Base-by-base conservation (phyloP, 2,888 invertebrate species). In the Nineta flava region DNA sequence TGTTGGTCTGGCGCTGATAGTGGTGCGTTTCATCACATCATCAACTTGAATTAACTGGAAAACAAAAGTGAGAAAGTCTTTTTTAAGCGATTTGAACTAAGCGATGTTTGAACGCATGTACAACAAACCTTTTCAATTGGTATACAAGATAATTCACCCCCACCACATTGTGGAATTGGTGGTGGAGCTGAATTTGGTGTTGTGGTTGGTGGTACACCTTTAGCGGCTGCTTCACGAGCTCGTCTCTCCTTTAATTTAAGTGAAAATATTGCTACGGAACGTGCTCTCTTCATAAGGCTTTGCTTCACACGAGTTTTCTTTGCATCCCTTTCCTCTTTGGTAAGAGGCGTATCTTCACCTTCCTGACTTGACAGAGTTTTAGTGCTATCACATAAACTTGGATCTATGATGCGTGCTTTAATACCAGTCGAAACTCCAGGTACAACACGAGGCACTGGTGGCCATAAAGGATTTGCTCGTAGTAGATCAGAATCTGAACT, bases 181-280 rank as follows among this genome's bases (percentile, higher is more conserved):
- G 65, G 64, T 32, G 64, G 57, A 32, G 65, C 60, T 26, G 67
- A 59, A 4, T 65, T 63, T 4, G 67, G 65, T 4, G 66, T 65
- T 3, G 71, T 61, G 56, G 69, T 53, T 59, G 65, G 71, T 59
- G 65, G 71, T 19, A 73, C 73, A 52, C 76, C 78, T 52, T 76
- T 76, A 26, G 79, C 79, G 51, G 80, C 81, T 0, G 87, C 87
- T 60, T 87, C 87, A 31, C 85, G 69, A 50, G 87, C 87, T 49
- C 85, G 72, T n/a, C 83, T 72, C 59, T 82, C 82, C 59, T 82
- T 82, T 53, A 88, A 67, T 50, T 87, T 87, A 47, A 88, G 67
- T 5, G 87, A 87, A 67, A 88, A 88, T 61, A 88, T 86, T 5
- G 87, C 87, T 42, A 88, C 87, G 0, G 87, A 87, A 12, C 87